Conservation (phyloP, 2,888 invertebrate genomes). For the Papilio demoleus region DNA sequence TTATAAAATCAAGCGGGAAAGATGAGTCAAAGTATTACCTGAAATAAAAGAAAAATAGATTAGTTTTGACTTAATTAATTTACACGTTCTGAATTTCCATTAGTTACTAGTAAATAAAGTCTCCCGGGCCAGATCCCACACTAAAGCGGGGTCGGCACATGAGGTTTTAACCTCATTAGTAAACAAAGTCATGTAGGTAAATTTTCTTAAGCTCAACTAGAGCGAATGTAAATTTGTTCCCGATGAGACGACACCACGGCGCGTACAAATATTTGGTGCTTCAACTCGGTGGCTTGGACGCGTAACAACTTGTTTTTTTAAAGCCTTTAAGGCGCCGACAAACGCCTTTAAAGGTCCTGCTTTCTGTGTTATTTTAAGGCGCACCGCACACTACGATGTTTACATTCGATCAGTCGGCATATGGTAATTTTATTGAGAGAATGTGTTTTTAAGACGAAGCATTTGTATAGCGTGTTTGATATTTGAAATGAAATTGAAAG, state of each 20-base stretch:
- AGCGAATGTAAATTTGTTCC: conserved; percentile 30
- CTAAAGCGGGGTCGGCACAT: too few species aligned
- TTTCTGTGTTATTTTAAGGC: conserved; percentile 61
- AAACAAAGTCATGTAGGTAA: neutral
- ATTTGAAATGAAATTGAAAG: conserved; percentile 16
- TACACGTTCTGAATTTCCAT: too few species aligned
- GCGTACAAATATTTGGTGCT: conserved; percentile 40
- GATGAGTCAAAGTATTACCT: conserved; percentile 56
- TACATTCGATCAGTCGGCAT: conserved; percentile 61
- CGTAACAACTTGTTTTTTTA: conserved; percentile 53
- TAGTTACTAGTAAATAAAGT: too few species aligned
- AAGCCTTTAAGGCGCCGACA: conserved; percentile 55
- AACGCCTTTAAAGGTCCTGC: conserved; percentile 50
- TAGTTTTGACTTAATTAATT: conserved; percentile 21
- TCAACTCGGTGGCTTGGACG: conserved; percentile 19
- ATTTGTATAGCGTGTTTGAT: conserved; percentile 35
- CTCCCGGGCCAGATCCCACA: too few species aligned
- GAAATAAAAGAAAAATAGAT: conserved; percentile 52
- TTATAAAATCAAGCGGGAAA: neutral
- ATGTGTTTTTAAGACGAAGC: conserved; percentile 40
- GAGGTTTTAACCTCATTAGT: neutral
- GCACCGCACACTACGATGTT: conserved; percentile 61
- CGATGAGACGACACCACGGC: conserved; percentile 32
- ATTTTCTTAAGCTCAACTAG: conserved; percentile 31
- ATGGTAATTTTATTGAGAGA: conserved; percentile 47